Percentiles rank a stretch among this genome's conserved stretches.
Evolutionary conservation across 2,113 vertebrate genomes (phyloP).

Genomic region (Coptodon bakossiorum): DNA sequence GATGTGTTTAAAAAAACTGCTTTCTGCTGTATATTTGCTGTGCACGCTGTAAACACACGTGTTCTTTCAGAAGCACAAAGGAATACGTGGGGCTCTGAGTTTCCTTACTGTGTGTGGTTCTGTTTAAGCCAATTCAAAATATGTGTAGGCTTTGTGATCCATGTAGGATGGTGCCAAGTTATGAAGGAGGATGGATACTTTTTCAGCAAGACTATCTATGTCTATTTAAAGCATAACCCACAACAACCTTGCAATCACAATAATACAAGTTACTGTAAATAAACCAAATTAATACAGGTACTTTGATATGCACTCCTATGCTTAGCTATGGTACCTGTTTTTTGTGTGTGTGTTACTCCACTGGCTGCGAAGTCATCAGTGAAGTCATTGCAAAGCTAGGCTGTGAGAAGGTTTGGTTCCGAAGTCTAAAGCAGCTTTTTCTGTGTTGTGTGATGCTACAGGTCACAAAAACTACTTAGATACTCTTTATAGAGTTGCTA

Average conservation of each 20-base stretch:
- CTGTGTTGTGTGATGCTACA: neutral
- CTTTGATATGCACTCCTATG: neutral
- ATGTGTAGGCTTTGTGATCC: neutral
- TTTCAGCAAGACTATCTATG: neutral
- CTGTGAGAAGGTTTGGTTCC: neutral
- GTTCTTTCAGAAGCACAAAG: neutral
- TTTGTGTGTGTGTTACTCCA: neutral
- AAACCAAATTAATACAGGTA: neutral
- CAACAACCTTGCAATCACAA: neutral
- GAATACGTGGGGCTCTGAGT: neutral
- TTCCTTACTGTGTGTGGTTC: neutral
- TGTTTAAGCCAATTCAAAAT: neutral
- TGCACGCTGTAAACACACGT: neutral
- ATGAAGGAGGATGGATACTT: neutral
- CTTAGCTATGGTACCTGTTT: neutral
- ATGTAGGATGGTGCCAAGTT: neutral
- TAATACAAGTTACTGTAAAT: neutral
- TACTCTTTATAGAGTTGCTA: neutral
- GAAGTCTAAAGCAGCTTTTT: neutral
- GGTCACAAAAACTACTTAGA: neutral
- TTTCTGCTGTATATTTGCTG: neutral
- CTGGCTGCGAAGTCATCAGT: neutral
- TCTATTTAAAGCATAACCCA: neutral
- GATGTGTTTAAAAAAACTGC: neutral
- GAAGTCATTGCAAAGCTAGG: neutral